These are phyloP conservation scores for Iselma pallidipennis DNA, from an alignment of 2,888 invertebrate genomes.

Conservation along the genomic window DNA sequence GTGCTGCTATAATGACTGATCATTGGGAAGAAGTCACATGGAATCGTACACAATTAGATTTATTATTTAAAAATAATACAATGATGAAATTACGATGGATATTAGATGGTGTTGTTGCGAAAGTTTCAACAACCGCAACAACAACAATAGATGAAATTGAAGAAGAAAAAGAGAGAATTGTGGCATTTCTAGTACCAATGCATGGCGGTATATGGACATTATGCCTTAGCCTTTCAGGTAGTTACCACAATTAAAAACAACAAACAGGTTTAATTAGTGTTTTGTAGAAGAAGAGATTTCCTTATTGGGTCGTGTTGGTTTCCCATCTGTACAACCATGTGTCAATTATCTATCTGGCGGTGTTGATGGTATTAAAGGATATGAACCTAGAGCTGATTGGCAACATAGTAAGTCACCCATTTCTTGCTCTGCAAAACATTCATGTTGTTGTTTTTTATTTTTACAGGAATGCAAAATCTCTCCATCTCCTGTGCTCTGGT, in stretches of 20 bases:
- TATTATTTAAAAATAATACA: constrained; percentile 59
- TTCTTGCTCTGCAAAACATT: neutral
- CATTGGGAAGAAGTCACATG: constrained; percentile 89
- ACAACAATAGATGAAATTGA: constrained; percentile 3
- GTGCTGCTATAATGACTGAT: constrained; percentile 86
- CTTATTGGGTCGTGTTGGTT: constrained; percentile 67
- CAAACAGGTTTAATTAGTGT: too few relatives aligned
- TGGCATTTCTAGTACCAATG: constrained; percentile 80
- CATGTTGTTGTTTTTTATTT: constrained; percentile 13
- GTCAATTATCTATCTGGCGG: constrained; percentile 78
- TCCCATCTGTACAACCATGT: constrained; percentile 72
- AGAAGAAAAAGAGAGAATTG: constrained; percentile 41
- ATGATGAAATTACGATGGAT: constrained; percentile 69
- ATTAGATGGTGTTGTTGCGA: constrained; percentile 74
- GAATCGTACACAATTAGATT: constrained; percentile 66
- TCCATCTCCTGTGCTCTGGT: constrained; percentile 94
- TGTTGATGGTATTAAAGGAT: constrained; percentile 65
- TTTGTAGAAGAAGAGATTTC: constrained; percentile 72
- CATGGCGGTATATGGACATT: constrained; percentile 91
- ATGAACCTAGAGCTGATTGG: constrained; percentile 80
- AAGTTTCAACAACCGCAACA: constrained; percentile 50
- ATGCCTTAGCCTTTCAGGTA: constrained; percentile 82
- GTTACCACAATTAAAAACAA: too few relatives aligned
- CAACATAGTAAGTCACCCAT: constrained; percentile 68
- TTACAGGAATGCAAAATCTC: constrained; percentile 90